Conservation (phyloP, 2,113 vertebrate species). For the Microtus pennsylvanicus region DNA sequence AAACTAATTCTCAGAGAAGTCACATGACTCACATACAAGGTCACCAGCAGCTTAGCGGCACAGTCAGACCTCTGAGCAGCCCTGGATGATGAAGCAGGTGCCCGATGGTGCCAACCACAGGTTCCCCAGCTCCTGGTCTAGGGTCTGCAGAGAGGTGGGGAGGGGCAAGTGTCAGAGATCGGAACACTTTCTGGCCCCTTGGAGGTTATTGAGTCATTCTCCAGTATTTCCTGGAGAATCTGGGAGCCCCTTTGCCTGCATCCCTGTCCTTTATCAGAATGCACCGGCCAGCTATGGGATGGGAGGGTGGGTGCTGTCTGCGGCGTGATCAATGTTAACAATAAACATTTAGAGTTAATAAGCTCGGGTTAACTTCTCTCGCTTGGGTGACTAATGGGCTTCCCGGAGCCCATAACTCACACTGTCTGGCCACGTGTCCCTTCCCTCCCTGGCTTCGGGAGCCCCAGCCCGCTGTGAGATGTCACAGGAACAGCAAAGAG, state of each 20-base stretch:
- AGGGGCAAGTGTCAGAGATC: background rate
- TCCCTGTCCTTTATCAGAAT: background rate
- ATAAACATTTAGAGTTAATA: constrained; percentile 81
- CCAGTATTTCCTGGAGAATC: background rate
- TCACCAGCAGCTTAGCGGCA: background rate
- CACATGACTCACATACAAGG: background rate
- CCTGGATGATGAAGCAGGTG: rapidly evolving
- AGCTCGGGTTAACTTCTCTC: constrained; percentile 69
- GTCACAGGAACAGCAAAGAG: constrained; percentile 18
- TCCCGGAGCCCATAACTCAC: constrained; percentile 70
- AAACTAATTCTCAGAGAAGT: background rate
- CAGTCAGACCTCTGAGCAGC: background rate
- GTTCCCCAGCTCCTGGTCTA: background rate
- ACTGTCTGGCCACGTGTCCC: background rate
- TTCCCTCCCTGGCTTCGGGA: background rate
- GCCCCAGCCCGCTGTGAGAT: constrained; percentile 46
- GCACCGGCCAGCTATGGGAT: background rate
- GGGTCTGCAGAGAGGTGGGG: background rate
- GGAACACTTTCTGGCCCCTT: background rate
- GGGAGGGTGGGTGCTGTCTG: constrained; percentile 38
- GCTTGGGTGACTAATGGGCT: constrained; percentile 68
- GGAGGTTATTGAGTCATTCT: background rate
- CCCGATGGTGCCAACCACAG: no score
- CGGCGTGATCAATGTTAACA: constrained; percentile 70
- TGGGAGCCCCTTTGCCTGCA: no score